Evolutionary conservation across 2,797 vertebrate genomes (phyloP), one percentile per base, ranked within the genome.

Genomic region (Microchirus variegatus): DNA sequence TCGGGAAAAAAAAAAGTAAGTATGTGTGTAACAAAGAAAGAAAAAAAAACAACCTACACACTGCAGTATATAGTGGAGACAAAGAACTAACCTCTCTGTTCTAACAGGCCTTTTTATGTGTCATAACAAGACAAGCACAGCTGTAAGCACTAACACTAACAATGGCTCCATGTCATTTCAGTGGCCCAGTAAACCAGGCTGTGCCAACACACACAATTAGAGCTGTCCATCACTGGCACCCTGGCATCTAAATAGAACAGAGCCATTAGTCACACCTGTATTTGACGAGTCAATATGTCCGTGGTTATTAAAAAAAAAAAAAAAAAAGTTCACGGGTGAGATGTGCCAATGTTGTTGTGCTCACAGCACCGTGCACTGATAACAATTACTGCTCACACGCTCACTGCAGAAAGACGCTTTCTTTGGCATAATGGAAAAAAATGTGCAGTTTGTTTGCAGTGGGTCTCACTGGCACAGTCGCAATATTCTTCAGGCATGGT

Each of bases 231-330:
- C 35, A 51, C 40, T 0, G 9, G 35, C 46, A 70, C 54, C 63
- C 40, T 22, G 1, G 19, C 46, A 14, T 67, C 7, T 63, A 6
- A 55, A 49, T 57, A 44, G 52, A 76, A 53, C 9, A 37, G 56
- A 64, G 17, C 17, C 2, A 59, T 64, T 59, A 54, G 53, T 60
- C 38, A 35, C 14, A 66, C 16, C 46, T 53, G 36, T n/a, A 13
- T 57, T 16, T 68, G 59, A 60, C 41, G 18, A n/a, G 62, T 63
- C 65, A 53, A 0, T 17, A 43, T 55, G 65, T 51, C 14, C 31
- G 18, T 13, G 46, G 13, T 19, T 26, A 3, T 26, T 26, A 3
- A 3, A 51, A 56, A 38, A 41, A 47, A 16, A 38, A n/a, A 22
- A 3, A 22, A 22, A 22, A 22, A 22, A 22, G 19, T 53, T 52